phyloP scores from a whole-genome alignment of 2,113 vertebrate genomes.

The Sialia sialis region DNA sequence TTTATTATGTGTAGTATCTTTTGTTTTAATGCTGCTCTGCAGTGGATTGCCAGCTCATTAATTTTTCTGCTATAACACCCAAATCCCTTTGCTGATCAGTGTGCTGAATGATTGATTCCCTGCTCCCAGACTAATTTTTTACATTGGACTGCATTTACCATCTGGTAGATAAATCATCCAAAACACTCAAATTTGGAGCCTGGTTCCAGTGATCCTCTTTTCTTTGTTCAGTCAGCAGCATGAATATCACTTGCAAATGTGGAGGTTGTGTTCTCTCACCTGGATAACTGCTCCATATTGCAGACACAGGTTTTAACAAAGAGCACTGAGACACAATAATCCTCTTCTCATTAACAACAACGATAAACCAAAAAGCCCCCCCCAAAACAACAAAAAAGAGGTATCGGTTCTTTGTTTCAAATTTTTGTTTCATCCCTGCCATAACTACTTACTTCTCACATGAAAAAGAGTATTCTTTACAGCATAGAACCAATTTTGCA shows the following conservation, averaged over 20 bases:
- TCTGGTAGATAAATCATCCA: conserved; percentile 64
- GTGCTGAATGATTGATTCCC: conserved; percentile 61
- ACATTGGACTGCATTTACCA: conserved; percentile 63
- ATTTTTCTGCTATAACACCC: conserved; percentile 62
- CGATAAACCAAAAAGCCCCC: not conserved
- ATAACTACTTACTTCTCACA: not conserved
- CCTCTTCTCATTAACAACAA: not conserved
- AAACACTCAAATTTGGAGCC: conserved; percentile 19
- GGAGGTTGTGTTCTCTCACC: conserved; percentile 39
- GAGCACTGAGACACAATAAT: not conserved
- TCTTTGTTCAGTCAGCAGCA: conserved; percentile 33
- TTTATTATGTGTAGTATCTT: conserved; percentile 35
- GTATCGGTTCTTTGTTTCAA: not conserved
- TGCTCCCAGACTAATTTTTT: conserved; percentile 63
- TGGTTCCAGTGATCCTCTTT: conserved; percentile 45
- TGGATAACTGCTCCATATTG: not conserved
- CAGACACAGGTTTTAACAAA: not conserved
- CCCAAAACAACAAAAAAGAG: not conserved
- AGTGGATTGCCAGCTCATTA: conserved; percentile 61
- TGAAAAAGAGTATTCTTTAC: not conserved
- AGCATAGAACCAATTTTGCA: not conserved
- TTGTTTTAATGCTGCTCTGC: conserved; percentile 50
- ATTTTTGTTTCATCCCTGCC: not conserved
- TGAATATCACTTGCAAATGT: conserved; percentile 37
- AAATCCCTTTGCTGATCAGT: conserved; percentile 66